Evolutionary conservation across 2,888 invertebrate genomes (phyloP), one percentile per base, ranked within the genome.

Genomic region (Cheilosia soror): DNA sequence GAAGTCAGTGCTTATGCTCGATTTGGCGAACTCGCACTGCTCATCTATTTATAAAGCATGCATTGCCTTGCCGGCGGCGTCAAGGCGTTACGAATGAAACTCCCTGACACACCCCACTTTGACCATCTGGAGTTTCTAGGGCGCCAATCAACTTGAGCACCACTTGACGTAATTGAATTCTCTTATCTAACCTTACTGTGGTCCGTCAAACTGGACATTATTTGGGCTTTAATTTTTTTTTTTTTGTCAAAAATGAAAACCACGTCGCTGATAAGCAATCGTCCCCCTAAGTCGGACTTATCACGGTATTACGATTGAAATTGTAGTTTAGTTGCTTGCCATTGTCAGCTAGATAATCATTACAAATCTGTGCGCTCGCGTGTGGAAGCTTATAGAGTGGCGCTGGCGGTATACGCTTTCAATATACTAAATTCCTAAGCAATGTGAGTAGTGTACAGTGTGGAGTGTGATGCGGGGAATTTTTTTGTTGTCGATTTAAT

Each of bases 221-320:
- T 15, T 55, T 68, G 27, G 11, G 13, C 5, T 27, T 13, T 27
- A 15, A 15, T 49, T 20, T n/a, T n/a, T 15, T 20, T 20, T 42
- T 1, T 42, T 42, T 42, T 20, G 5, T 2, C 15, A 37, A 40
- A 63, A 40, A 15, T 15, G 4, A 51, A n/a, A 37, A 68, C 42
- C n/a, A n/a, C 25, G 7, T 44, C 51, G 33, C 47, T 66, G 77
- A 77, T 82, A 77, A 66, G 77, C 20, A 20, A 11, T 29, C 13
- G 42, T 20, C 42, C 42, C 53, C 71, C 58, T 27, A 47, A 40
- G 65, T 29, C 15, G 4, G 40, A 15, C 29, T 27, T 11, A 29
- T 47, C 55, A 37, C 15, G 20, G n/a, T 62, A 62, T 31, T 55
- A 51, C 13, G 63, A 49, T 66, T 44, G 9, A 51, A 57, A 13